phyloP scores from a whole-genome alignment of 2,113 vertebrate species.

The Phrynocephalus versicolor region DNA sequence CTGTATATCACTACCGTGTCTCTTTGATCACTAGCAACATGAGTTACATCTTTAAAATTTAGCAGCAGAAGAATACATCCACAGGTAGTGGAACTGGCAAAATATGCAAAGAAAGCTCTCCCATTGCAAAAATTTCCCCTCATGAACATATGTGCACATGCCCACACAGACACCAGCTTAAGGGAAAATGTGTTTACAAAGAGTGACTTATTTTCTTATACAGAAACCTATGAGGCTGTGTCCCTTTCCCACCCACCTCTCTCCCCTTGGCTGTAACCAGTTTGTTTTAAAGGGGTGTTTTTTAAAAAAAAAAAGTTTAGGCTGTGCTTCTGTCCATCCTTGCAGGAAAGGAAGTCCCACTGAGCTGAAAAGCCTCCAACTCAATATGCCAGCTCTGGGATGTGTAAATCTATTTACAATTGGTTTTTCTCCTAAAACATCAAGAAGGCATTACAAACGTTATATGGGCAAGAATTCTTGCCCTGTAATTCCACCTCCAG shows the following conservation, averaged over 20 bases:
- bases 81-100: background rate
- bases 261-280: background rate
- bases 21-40: background rate
- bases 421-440: background rate
- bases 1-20: background rate
- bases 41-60: background rate
- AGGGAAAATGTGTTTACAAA: background rate
- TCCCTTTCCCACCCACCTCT: background rate
- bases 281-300: background rate
- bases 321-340: too few species aligned
- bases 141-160: too few species aligned
- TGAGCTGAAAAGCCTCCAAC: background rate
- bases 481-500: background rate
- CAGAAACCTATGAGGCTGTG: background rate
- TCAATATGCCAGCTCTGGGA: background rate
- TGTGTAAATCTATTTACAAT: background rate
- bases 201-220: background rate
- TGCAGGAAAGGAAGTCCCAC: too few species aligned
- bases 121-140: background rate
- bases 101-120: background rate
- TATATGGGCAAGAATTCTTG: background rate
- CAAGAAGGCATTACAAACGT: background rate
- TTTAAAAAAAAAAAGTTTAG: background rate
- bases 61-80: background rate
- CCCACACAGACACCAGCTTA: too few species aligned